Evolutionary conservation across 2,113 vertebrate genomes (phyloP), one percentile per base, ranked within the genome.

Genomic region (Peromyscus californicus): DNA sequence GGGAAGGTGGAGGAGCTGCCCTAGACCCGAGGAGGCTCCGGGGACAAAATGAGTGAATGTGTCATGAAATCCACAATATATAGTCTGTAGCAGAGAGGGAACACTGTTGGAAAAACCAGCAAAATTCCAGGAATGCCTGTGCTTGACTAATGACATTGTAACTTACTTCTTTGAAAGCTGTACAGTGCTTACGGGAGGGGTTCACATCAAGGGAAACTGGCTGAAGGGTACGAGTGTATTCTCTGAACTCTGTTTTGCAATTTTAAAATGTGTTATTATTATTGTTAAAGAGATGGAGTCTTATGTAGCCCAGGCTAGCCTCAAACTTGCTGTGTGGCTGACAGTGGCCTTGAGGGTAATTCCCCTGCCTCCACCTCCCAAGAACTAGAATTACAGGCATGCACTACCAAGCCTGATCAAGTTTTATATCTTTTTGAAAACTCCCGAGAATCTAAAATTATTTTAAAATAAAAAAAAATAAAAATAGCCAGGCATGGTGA

Each of bases 21-120:
- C 5, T 13, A 13, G 59, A 7, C 6, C 0, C 0, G 7, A 69
- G 39, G 61, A 61, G 29, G 31, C 33, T 2, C 0, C 31, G 69
- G 31, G 39, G 70, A 65, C 0, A 0, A 0, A 63, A 36, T 7
- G 29, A 16, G 42, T 7, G 13, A 45, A 13, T 11, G n/a, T 42
- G 19, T 9, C 0, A 1, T 8, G 9, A 80, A 29, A 19, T 16
- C 31, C 21, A 13, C 51, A 42, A 4, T 26, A 11, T 1, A 33
- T 29, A 19, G 19, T 2, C 33, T 7, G 22, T 15, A 33, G 15
- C 54, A 84, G 69, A 59, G 91, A 39, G 10, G 48, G 7, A 12
- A 16, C 29, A 13, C 13, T 7, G 13, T 22, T 24, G 39, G 17
- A 59, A 65, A 84, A 54, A 0, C 13, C 3, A 51, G 19, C 21